Base-by-base conservation (phyloP, 1,140 invertebrate species). In the Solenopsis fugax region DNA sequence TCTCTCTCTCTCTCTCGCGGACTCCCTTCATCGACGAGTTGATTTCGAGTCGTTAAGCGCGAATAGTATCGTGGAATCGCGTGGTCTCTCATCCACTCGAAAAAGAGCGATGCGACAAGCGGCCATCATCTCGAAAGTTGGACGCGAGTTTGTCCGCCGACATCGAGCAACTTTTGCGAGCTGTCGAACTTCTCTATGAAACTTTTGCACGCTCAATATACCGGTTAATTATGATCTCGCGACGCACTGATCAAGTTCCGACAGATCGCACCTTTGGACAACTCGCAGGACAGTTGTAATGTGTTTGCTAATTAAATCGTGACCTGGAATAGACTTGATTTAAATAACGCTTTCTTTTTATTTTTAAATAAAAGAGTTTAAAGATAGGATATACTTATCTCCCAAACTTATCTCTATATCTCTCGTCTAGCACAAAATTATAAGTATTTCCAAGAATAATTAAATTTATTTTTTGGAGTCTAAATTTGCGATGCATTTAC, bases 1-100 rank as follows among this genome's bases (percentile, higher is more conserved):
- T 54, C 9, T 45, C 4, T 13, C 54, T 67, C 21, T 37, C 69
- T 62, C 48, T 50, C n/a, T 37, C 37, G 7, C 10, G 12, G 1
- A 62, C n/a, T 18, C 7, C 21, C 29, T 56, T 56, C 41, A 41
- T 62, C 76, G 12, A 76, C 56, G 65, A 62, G 58, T 60, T 45
- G 88, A 84, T 89, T 89, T 89, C 73, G 48, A 58, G 78, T 87
- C 89, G 78, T 89, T 90, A 89, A 90, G 75, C 64, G 65, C 80
- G 86, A 16, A 41, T 21, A 6, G 71, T 60, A 77, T 73, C 75
- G 29, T 54, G 72, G 58, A 67, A 34, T 87, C 76, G 69, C 71
- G 48, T 60, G 60, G 69, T 16, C 69, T 60, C 65, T 86, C 64
- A 64, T 67, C 48, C 24, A 37, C n/a, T 72, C 24, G 24, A 60